Conservation (phyloP, 2,113 vertebrate genomes). For the Cheirogaleus medius region DNA sequence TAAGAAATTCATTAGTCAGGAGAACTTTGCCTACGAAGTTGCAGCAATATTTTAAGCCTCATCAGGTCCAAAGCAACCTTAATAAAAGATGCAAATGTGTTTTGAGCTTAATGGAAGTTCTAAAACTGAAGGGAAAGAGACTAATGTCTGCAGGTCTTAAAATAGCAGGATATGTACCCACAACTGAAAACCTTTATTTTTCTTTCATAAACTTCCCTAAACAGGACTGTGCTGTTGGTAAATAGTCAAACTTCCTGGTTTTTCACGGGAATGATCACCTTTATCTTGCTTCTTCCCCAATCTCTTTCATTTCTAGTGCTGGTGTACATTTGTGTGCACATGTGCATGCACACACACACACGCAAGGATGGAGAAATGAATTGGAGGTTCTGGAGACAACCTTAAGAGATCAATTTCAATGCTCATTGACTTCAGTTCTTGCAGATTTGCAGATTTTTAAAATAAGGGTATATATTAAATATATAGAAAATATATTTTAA, state of each 20-base stretch:
- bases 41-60: neutral
- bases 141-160: neutral
- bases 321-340: neutral
- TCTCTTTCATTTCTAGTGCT: neutral
- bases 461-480: neutral
- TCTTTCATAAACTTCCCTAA: neutral
- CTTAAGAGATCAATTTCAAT: neutral
- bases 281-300: neutral
- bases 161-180: neutral
- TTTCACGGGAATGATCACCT: neutral
- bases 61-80: neutral
- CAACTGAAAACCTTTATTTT: neutral
- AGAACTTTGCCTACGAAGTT: neutral
- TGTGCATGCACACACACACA: neutral
- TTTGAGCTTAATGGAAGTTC: neutral
- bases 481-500: slow-evolving; percentile 4
- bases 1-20: neutral
- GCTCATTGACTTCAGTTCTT: neutral
- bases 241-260: neutral
- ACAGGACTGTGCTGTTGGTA: neutral
- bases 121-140: slow-evolving; percentile 14
- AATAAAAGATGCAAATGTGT: neutral
- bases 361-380: neutral
- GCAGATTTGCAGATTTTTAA: neutral
- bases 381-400: neutral